These are phyloP conservation scores for Peribatodes rhomboidaria DNA, from an alignment of 2,888 invertebrate genomes.

Conservation along the genomic window DNA sequence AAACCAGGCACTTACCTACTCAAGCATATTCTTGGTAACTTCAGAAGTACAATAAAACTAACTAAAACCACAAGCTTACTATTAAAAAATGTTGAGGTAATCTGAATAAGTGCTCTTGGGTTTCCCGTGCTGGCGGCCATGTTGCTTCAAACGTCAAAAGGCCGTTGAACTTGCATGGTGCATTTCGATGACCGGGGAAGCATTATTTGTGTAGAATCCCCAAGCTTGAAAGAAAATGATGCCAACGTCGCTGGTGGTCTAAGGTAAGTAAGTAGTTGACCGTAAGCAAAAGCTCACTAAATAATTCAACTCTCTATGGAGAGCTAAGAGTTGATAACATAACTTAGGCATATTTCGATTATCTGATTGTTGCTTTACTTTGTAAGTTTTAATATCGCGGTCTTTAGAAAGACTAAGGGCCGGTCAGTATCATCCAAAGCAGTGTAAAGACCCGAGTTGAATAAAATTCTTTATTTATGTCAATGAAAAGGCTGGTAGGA, in stretches of 20 bases:
- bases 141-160: conserved; percentile 68
- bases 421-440: no score
- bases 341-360: no score
- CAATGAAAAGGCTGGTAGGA: no score
- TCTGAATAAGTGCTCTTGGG: conserved; percentile 74
- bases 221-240: neutral
- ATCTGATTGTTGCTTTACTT: no score
- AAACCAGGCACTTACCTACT: conserved; percentile 22
- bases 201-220: neutral
- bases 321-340: no score
- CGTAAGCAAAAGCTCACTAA: neutral
- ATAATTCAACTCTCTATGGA: no score
- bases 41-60: conserved; percentile 40
- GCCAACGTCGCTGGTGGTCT: neutral
- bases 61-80: conserved; percentile 51
- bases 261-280: neutral
- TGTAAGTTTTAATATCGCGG: no score
- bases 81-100: conserved; percentile 67
- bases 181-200: conserved; percentile 38
- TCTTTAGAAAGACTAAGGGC: no score
- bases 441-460: no score
- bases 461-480: no score
- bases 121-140: conserved; percentile 68
- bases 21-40: conserved; percentile 21
- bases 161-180: conserved; percentile 55